Base-by-base conservation (phyloP, 2,888 invertebrate genomes). In the Homarus gammarus region DNA sequence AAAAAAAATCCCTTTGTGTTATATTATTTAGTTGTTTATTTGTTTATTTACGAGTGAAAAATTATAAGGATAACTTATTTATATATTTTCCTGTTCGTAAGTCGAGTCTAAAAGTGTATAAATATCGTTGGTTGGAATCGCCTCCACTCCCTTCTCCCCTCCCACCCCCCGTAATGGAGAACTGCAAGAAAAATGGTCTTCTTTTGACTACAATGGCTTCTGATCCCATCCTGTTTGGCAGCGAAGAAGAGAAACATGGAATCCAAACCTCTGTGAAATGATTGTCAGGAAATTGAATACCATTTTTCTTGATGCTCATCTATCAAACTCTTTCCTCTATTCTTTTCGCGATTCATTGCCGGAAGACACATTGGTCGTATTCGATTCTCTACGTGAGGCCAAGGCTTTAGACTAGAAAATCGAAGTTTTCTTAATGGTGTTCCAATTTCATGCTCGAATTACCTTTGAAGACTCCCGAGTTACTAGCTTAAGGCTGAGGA, bases 121-220 rank as follows among this genome's bases (percentile, higher is more conserved):
- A 64, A 82, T 64, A 75, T n/a, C n/a, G n/a, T 64, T 82, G 38
- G 81, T 40, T 49, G 75, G 87, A 64, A 87, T 82, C 64, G 82
- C 36, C 87, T n/a, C 70, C 64, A 73, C 87, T 87, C 87, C 72
- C n/a, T n/a, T n/a, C n/a, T n/a, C n/a, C n/a, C n/a, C n/a, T n/a
- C n/a, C n/a, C n/a, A n/a, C n/a, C n/a, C n/a, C 22, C 56, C 15
- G 87, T 82, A 87, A 87, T 75, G 87, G 82, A 72, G 87, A 75
- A 82, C 73, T 87, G 82, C 87, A 87, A 87, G 87, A 87, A 82
- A 87, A 87, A 87, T 87, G 87, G 87, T 81, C 87, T 87, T 87
- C 87, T 87, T 87, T 87, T 87, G 87, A 87, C 87, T 87, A 87
- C 87, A 87, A 87, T 87, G 87, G 87, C 87, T 87, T 87, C 87